A percentile compares a stretch with the other conserved stretches of the same genome.
Evolutionary conservation across 2,888 invertebrate species (phyloP).

Genomic region (Nomada flava): DNA sequence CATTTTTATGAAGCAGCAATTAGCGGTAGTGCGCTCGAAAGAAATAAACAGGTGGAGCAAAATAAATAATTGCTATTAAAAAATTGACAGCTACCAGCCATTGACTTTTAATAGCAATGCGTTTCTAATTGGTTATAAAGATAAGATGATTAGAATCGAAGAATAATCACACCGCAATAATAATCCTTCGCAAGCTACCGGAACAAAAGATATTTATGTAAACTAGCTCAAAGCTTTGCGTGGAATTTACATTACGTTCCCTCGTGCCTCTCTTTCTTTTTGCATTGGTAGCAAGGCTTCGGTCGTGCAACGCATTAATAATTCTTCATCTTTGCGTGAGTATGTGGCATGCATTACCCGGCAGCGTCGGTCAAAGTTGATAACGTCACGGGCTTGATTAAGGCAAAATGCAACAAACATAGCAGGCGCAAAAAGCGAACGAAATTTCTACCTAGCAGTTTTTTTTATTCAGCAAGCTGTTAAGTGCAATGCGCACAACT

Average conservation of each 20-base stretch:
- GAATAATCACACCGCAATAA: background rate
- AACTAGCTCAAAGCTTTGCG: constrained; percentile 3
- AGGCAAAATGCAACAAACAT: background rate
- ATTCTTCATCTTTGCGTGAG: constrained; percentile 17
- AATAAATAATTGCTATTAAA: background rate
- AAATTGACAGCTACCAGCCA: background rate
- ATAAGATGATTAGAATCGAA: background rate
- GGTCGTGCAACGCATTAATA: constrained; percentile 18
- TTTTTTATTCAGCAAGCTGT: background rate
- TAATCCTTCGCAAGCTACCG: constrained; percentile 8
- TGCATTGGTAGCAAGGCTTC: background rate
- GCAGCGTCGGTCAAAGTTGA: constrained; percentile 10
- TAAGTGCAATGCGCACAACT: background rate
- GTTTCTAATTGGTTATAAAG: constrained; percentile 28
- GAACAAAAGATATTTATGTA: background rate
- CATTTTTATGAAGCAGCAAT: background rate
- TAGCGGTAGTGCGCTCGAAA: background rate
- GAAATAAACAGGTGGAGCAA: background rate
- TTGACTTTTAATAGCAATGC: background rate
- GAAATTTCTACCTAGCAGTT: background rate
- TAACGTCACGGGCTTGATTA: background rate
- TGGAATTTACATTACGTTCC: background rate
- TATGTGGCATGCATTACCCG: constrained; percentile 3
- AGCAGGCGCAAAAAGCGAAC: background rate
- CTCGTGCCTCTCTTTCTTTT: background rate